Evolutionary conservation across 2,113 vertebrate species (phyloP).

Genomic region (Scortum barcoo): DNA sequence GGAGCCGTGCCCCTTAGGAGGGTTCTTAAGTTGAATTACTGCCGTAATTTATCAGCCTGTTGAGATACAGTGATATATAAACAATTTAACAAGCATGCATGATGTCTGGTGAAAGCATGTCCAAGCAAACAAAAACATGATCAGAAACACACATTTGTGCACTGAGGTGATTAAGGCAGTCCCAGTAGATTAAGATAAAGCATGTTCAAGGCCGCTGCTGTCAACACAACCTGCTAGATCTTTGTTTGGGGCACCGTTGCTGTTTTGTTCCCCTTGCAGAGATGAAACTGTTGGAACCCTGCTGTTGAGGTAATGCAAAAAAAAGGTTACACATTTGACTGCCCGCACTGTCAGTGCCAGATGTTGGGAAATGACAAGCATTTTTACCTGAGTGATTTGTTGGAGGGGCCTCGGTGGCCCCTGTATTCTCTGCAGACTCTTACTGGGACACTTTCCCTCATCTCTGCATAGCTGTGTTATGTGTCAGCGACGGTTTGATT

Average conservation of each 20-base stretch:
- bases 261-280: not conserved
- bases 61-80: constrained; percentile 43
- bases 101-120: constrained; percentile 42
- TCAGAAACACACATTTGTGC: constrained; percentile 40
- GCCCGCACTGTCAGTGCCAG: constrained; percentile 47
- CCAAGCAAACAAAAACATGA: constrained; percentile 25
- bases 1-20: constrained; percentile 37
- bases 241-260: constrained; percentile 7
- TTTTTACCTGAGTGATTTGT: constrained; percentile 78
- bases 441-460: constrained; percentile 26
- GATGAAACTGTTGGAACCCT: constrained; percentile 23
- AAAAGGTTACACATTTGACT: constrained; percentile 37
- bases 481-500: constrained; percentile 56
- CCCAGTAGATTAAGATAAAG: not conserved
- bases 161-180: not conserved
- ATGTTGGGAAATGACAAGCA: constrained; percentile 68
- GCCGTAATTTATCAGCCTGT: constrained; percentile 49
- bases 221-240: constrained; percentile 1
- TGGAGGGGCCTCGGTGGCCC: constrained; percentile 18
- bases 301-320: constrained; percentile 31
- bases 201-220: constrained; percentile 23
- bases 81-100: constrained; percentile 47
- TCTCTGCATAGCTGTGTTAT: constrained; percentile 44
- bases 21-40: constrained; percentile 50
- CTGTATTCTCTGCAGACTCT: constrained; percentile 28